Evolutionary conservation across 2,888 invertebrate genomes (phyloP).

Genomic region (Venusia cambrica): DNA sequence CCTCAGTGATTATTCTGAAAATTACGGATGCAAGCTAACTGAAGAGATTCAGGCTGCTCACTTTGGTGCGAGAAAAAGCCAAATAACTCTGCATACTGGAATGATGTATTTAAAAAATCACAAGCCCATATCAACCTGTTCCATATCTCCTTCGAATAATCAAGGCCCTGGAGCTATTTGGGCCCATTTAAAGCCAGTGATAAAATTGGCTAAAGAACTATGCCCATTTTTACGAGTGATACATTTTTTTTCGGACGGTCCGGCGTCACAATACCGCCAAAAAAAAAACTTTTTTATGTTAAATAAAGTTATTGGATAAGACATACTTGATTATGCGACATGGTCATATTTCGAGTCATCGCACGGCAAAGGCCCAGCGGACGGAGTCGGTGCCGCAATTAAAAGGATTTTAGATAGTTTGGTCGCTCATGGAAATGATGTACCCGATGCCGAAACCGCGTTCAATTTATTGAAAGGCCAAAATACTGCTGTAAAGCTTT

Average conservation of each 20-base stretch:
- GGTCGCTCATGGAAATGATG: no score
- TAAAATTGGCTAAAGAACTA: neutral
- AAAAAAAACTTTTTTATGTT: constrained; percentile 6
- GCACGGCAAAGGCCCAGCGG: no score
- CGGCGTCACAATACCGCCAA: constrained; percentile 9
- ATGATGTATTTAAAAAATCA: constrained; percentile 1
- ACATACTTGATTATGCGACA: no score
- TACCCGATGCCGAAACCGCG: no score
- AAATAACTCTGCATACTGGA: constrained; percentile 6
- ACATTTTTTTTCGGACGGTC: constrained; percentile 11
- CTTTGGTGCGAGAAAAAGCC: constrained; percentile 2
- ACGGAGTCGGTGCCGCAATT: no score
- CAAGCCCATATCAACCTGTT: constrained; percentile 6
- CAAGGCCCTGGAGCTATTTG: constrained; percentile 8
- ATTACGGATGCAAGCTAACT: neutral
- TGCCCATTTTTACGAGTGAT: constrained; percentile 1
- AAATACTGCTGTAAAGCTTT: no score
- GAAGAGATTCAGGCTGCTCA: constrained; percentile 6
- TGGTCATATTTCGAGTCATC: no score
- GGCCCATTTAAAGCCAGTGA: constrained; percentile 7
- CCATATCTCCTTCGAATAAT: constrained; percentile 1
- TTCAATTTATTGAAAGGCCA: no score
- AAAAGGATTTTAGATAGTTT: no score
- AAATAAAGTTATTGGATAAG: no score
- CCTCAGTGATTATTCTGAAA: constrained; percentile 5